These are phyloP conservation scores for Thryonomys swinderianus DNA, from an alignment of 2,113 vertebrate genomes.

Conservation along the genomic window DNA sequence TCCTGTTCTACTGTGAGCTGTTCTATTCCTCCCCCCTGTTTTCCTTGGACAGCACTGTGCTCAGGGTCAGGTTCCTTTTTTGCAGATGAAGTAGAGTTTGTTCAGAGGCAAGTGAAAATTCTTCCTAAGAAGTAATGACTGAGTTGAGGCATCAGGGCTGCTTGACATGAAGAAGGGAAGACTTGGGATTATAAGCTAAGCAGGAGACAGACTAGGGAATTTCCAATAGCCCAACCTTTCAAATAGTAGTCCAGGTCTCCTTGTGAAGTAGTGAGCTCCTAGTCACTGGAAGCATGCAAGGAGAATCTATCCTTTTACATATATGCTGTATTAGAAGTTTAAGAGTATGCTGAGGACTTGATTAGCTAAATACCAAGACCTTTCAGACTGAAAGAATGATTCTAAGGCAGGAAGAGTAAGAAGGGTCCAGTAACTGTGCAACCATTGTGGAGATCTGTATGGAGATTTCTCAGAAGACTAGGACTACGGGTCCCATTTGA, in stretches of 20 bases:
- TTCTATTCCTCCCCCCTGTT: neutral
- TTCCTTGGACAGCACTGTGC: neutral
- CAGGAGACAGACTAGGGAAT: neutral
- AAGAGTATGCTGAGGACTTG: neutral
- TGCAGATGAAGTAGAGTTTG: neutral
- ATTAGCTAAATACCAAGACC: neutral
- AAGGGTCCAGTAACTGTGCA: no score
- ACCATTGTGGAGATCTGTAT: no score
- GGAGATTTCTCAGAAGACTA: no score
- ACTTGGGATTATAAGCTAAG: neutral
- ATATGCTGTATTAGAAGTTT: neutral
- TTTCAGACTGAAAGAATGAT: neutral
- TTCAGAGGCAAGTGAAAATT: neutral
- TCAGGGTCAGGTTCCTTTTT: neutral
- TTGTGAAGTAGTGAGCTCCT: neutral
- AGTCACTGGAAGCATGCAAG: neutral
- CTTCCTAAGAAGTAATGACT: neutral
- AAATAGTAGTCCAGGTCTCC: neutral
- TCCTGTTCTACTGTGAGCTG: neutral
- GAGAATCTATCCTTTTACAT: constrained; percentile 2
- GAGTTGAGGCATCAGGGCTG: neutral
- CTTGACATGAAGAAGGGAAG: constrained; percentile 3
- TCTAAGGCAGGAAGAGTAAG: neutral
- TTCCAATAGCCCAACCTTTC: neutral
- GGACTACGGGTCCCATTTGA: no score